Percentiles rank a stretch among this genome's conserved stretches.
Conservation (phyloP, 2,888 invertebrate species). For the Polymixis lichenea region DNA sequence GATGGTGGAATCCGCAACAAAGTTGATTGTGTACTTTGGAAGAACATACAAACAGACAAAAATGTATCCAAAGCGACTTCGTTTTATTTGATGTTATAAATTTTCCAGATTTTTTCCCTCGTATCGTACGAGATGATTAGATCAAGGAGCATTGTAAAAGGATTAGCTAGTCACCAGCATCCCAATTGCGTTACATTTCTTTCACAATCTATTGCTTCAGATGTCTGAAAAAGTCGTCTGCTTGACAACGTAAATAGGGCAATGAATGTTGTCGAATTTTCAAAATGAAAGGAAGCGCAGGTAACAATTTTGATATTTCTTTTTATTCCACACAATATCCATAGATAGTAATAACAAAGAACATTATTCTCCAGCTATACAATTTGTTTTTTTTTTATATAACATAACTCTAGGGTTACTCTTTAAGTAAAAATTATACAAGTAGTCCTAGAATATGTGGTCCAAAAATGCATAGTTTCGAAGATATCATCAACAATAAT, state of each 20-base stretch:
- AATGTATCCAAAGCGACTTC: neutral
- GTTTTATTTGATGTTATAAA: neutral
- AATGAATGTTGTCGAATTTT: no score
- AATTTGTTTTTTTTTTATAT: no score
- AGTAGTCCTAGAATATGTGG: no score
- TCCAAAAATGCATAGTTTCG: no score
- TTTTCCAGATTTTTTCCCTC: neutral
- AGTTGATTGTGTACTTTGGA: neutral
- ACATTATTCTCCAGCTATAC: no score
- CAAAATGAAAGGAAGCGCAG: no score
- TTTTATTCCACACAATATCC: no score
- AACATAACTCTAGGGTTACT: no score
- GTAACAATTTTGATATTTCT: no score
- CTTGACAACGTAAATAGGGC: neutral
- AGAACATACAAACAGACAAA: neutral
- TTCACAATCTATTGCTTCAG: neutral
- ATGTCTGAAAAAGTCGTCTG: neutral
- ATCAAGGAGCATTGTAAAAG: slow-evolving; percentile 1
- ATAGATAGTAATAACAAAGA: no score
- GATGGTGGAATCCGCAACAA: neutral
- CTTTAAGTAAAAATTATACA: no score
- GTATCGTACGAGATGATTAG: neutral
- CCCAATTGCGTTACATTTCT: neutral
- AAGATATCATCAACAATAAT: no score
- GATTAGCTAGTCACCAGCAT: neutral